phyloP scores from a whole-genome alignment of 1,140 invertebrate species.

The Psix sp. region DNA sequence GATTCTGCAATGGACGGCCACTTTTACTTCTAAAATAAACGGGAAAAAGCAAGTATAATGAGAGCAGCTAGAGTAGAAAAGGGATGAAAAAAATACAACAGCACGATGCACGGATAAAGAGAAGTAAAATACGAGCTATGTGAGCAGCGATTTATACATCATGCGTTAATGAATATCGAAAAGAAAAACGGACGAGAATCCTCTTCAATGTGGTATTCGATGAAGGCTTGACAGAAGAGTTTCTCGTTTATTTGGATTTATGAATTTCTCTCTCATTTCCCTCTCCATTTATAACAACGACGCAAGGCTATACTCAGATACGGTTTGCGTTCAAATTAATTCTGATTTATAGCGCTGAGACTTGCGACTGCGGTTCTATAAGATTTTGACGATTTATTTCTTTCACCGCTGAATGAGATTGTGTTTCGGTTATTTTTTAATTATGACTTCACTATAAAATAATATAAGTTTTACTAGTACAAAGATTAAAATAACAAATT shows the following conservation, averaged over 20 bases:
- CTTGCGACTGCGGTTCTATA: conserved; percentile 49
- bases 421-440: too few relatives aligned
- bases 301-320: conserved; percentile 60
- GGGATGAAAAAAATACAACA: conserved; percentile 10
- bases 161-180: conserved; percentile 61
- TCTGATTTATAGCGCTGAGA: conserved; percentile 66
- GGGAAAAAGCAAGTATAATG: neutral
- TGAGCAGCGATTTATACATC: conserved; percentile 53
- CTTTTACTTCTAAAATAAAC: conserved; percentile 45
- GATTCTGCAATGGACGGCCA: conserved; percentile 50
- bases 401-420: too few relatives aligned
- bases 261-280: conserved; percentile 61
- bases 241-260: conserved; percentile 71
- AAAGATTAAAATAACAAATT: too few relatives aligned
- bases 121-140: conserved; percentile 43
- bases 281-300: conserved; percentile 16
- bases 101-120: conserved; percentile 9
- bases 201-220: conserved; percentile 55
- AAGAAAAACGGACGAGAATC: conserved; percentile 46
- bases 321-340: conserved; percentile 68
- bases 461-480: too few relatives aligned
- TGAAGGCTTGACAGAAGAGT: conserved; percentile 57
- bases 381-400: conserved; percentile 49
- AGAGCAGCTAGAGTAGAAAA: neutral
- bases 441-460: too few relatives aligned